Evolutionary conservation across 1,140 invertebrate genomes (phyloP).

Genomic region (Drosophila kurseongensis): DNA sequence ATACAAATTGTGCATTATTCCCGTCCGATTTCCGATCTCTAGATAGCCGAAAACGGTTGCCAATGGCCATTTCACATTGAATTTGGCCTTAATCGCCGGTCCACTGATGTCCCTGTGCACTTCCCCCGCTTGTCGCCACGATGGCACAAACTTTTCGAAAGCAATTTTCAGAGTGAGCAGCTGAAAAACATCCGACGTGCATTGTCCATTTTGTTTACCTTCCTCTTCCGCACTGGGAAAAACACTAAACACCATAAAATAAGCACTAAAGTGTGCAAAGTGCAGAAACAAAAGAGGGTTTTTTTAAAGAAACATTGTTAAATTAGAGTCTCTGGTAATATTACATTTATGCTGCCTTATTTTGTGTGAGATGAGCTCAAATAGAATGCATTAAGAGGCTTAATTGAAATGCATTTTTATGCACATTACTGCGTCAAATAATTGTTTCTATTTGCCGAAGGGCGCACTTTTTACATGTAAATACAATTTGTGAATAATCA

Average conservation of each 20-base stretch:
- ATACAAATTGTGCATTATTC: constrained; percentile 46
- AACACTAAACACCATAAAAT: not conserved
- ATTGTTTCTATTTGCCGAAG: not conserved
- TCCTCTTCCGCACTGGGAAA: constrained; percentile 3
- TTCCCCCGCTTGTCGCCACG: constrained; percentile 4
- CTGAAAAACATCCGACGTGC: constrained; percentile 29
- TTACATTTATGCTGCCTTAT: too few species aligned
- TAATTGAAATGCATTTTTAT: too few species aligned
- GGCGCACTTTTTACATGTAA: not conserved
- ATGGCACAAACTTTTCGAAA: constrained; percentile 48
- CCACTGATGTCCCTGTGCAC: not conserved
- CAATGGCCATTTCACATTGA: constrained; percentile 17
- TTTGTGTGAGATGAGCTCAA: not conserved
- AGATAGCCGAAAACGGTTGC: constrained; percentile 17
- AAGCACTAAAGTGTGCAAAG: not conserved
- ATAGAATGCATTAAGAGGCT: not conserved
- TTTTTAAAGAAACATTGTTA: too few species aligned
- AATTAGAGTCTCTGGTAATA: too few species aligned
- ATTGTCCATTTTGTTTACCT: constrained; percentile 55
- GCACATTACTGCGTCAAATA: too few species aligned
- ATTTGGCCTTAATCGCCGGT: constrained; percentile 42
- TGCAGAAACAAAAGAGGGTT: not conserved
- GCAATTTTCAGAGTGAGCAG: constrained; percentile 54
- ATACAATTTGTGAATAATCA: not conserved
- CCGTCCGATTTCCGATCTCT: constrained; percentile 61